Percentiles rank a stretch among this genome's conserved stretches.
These are phyloP conservation scores for Brachycybe producta DNA, from an alignment of 2,888 invertebrate species.

Conservation along the genomic window DNA sequence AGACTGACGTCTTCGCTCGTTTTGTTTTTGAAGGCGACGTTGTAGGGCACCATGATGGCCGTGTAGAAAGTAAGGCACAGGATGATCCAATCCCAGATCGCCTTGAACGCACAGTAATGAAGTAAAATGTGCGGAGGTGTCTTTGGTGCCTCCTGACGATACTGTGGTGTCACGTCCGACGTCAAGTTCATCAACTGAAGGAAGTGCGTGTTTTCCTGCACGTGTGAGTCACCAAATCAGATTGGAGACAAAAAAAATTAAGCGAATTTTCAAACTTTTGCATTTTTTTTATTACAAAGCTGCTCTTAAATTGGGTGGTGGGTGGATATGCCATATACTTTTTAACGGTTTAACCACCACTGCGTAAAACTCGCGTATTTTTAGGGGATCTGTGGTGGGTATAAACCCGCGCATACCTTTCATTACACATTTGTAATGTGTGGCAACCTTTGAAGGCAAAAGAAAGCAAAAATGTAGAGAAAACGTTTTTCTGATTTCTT, in stretches of 20 bases:
- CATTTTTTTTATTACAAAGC: background rate
- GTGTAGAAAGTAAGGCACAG: conserved; percentile 99
- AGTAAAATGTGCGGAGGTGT: conserved; percentile 98
- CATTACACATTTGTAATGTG: too few relatives aligned
- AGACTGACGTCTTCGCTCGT: conserved; percentile 91
- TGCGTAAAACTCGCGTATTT: too few relatives aligned
- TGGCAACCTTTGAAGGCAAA: too few relatives aligned
- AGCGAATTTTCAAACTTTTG: background rate
- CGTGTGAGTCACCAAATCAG: conserved; percentile 17
- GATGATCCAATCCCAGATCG: conserved; percentile 99
- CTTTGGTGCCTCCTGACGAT: conserved; percentile 98
- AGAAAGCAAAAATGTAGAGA: too few relatives aligned
- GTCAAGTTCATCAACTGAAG: conserved; percentile 89
- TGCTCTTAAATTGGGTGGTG: too few relatives aligned
- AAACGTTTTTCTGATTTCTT: too few relatives aligned
- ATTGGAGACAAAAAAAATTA: background rate
- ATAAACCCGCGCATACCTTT: too few relatives aligned
- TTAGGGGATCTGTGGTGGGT: too few relatives aligned
- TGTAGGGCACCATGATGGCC: conserved; percentile 96
- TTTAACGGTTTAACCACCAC: too few relatives aligned
- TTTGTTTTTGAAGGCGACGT: conserved; percentile 99
- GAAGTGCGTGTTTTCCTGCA: background rate
- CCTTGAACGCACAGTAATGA: conserved; percentile 99
- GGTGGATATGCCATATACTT: too few relatives aligned
- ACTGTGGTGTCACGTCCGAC: conserved; percentile 95